These are phyloP conservation scores for Protonemura montana DNA, from an alignment of 2,888 invertebrate genomes.

Conservation along the genomic window DNA sequence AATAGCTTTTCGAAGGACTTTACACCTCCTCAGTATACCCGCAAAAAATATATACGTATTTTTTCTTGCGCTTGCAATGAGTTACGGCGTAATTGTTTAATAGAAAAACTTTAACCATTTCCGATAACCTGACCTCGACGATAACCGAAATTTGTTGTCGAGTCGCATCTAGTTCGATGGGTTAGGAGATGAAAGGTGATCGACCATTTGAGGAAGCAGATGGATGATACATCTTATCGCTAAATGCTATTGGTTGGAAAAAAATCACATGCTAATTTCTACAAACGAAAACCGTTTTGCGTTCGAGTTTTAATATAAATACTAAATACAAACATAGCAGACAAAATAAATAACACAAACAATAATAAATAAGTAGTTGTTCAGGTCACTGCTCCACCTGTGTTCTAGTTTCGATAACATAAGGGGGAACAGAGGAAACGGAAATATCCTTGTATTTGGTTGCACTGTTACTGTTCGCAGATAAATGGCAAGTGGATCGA, in stretches of 20 bases:
- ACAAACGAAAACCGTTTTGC: not conserved
- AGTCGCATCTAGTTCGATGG: not conserved
- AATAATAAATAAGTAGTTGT: not conserved
- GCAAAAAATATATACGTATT: not conserved
- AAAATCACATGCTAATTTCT: not conserved
- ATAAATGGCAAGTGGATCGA: constrained; percentile 18
- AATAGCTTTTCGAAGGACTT: not conserved
- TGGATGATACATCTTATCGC: not conserved
- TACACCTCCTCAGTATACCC: not conserved
- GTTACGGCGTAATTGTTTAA: not conserved
- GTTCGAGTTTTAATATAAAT: not conserved
- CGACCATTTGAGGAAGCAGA: not conserved
- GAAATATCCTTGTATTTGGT: not conserved
- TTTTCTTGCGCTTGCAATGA: not conserved
- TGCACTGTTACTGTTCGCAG: constrained; percentile 13
- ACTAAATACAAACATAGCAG: not conserved
- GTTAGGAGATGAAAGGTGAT: not conserved
- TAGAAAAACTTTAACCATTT: not conserved
- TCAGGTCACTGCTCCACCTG: too few species aligned
- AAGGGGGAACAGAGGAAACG: not conserved
- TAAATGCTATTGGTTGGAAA: not conserved
- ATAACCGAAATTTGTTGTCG: not conserved
- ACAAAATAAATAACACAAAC: not conserved
- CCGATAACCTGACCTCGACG: not conserved
- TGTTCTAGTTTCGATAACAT: not conserved